These are phyloP conservation scores for Scopus umbretta DNA, from an alignment of 2,113 vertebrate species.

Conservation along the genomic window DNA sequence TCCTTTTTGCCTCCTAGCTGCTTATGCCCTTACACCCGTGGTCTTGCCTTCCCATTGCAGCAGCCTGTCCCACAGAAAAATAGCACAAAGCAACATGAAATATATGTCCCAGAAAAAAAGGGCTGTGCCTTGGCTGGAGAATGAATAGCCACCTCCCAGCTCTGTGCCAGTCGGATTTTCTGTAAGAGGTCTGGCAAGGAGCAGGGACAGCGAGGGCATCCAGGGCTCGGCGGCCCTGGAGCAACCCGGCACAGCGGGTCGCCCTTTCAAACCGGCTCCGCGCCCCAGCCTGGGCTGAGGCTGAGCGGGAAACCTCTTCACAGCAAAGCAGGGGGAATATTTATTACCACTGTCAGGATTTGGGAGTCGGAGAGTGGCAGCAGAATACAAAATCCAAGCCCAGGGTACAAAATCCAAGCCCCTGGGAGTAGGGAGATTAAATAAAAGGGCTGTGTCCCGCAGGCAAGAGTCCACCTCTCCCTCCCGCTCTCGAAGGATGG, in stretches of 20 bases:
- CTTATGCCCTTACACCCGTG: not conserved
- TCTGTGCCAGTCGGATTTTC: not conserved
- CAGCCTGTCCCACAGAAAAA: not conserved
- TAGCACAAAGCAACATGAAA: not conserved
- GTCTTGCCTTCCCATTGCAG: not conserved
- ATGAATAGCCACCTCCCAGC: not conserved
- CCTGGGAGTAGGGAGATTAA: not conserved
- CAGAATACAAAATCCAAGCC: not conserved
- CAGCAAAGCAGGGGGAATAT: not conserved
- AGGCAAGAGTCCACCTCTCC: not conserved
- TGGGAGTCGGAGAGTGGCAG: not conserved
- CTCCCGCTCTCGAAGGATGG: not conserved
- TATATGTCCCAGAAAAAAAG: not conserved
- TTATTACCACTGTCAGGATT: not conserved
- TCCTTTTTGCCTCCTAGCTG: not conserved
- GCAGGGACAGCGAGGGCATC: not conserved
- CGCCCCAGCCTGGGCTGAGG: not conserved
- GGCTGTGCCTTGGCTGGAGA: not conserved
- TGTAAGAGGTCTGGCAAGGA: not conserved
- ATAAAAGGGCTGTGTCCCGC: not conserved
- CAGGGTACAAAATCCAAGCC: not conserved
- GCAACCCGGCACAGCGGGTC: not conserved
- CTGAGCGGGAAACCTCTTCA: not conserved
- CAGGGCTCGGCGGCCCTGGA: not conserved
- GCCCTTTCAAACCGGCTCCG: not conserved